Evolutionary conservation across 2,797 vertebrate genomes (phyloP).

Genomic region (Malurus leucopterus): DNA sequence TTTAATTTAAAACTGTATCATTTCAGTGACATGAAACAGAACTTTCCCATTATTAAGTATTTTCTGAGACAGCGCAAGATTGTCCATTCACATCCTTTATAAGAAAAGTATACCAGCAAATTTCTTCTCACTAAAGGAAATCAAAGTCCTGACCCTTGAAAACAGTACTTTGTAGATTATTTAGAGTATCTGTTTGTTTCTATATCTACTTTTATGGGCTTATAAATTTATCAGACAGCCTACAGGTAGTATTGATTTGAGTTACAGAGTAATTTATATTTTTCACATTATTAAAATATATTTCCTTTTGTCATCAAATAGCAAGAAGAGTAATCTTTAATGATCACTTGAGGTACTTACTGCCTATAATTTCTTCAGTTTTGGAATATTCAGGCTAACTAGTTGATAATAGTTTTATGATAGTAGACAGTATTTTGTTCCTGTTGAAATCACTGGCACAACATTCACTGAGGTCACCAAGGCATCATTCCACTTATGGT

Average conservation of each 20-base stretch:
- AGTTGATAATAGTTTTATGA: background rate
- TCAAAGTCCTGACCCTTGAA: background rate
- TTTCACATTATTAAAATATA: background rate
- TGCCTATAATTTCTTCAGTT: background rate
- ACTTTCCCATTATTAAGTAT: background rate
- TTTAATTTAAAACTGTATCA: slow-evolving; percentile 14
- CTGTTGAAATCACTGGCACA: background rate
- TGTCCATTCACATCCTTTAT: background rate
- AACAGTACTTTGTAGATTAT: background rate
- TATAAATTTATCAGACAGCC: background rate
- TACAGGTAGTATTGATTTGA: background rate
- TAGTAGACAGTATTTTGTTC: background rate
- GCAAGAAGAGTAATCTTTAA: background rate
- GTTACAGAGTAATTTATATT: background rate
- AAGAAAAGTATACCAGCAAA: background rate
- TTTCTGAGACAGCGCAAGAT: background rate
- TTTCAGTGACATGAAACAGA: background rate
- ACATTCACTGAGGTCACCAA: background rate
- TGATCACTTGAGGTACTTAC: background rate
- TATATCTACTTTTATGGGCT: background rate
- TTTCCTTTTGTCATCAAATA: background rate
- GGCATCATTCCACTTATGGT: background rate
- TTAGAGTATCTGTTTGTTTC: background rate
- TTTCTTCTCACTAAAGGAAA: background rate
- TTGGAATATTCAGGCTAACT: background rate